Evolutionary conservation across 30 jellyfish, hydroid and myxozoan genomes (phyloP).

Genomic region (Aurelia aurita complex sp. Pacific): DNA sequence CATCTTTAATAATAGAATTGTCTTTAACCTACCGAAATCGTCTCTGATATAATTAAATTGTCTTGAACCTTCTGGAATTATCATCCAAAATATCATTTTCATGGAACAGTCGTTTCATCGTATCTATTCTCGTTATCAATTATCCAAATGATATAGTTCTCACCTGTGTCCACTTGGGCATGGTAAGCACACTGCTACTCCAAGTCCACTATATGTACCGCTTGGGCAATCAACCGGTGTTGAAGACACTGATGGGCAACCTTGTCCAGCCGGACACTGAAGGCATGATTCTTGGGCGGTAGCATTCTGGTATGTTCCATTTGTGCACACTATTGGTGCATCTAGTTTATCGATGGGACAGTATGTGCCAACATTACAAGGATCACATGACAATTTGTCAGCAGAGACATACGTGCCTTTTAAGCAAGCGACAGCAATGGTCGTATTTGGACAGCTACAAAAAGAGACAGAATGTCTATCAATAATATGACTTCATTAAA

Average conservation of each 20-base stretch:
- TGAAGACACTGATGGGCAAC: conserved; percentile 15
- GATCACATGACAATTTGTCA: conserved; percentile 33
- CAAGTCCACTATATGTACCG: conserved; percentile 44
- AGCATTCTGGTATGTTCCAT: conserved; percentile 83
- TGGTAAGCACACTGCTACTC: conserved; percentile 47
- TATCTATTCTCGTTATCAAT: too few relatives aligned
- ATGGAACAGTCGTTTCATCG: too few relatives aligned
- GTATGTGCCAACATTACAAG: conserved; percentile 78
- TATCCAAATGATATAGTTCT: too few relatives aligned
- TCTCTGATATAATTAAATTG: too few relatives aligned
- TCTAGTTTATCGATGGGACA: conserved; percentile 62
- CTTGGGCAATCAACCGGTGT: conserved; percentile 47
- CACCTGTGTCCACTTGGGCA: conserved; percentile 78
- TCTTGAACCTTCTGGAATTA: too few relatives aligned
- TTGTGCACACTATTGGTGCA: conserved; percentile 28
- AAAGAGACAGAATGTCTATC: neutral
- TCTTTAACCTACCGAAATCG: too few relatives aligned
- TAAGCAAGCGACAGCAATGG: conserved; percentile 20
- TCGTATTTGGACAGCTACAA: conserved; percentile 52
- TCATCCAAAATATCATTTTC: too few relatives aligned
- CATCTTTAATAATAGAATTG: too few relatives aligned
- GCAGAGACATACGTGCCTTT: conserved; percentile 48
- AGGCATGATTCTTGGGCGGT: conserved; percentile 58
- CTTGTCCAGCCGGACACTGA: conserved; percentile 61
- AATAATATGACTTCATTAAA: too few relatives aligned